Evolutionary conservation across 2,888 invertebrate genomes (phyloP).

Genomic region (Nasonia oneida): DNA sequence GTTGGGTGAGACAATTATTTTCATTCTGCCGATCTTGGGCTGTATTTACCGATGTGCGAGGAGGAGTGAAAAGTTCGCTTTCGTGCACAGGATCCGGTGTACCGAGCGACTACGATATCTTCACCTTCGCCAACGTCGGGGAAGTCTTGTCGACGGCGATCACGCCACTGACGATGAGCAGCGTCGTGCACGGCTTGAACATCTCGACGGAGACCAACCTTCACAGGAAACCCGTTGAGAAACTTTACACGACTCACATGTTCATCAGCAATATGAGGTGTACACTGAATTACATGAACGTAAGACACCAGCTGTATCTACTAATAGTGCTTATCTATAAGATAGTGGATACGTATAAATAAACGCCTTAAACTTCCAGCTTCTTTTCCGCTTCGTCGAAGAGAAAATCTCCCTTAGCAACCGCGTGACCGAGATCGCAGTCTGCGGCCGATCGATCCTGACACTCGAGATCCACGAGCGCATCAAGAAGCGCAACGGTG

Average conservation of each 20-base stretch:
- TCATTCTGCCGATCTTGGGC: background rate
- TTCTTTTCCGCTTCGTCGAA: conserved; percentile 42
- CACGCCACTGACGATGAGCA: conserved; percentile 81
- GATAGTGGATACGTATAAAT: background rate
- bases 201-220: background rate
- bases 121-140: conserved; percentile 88
- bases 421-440: conserved; percentile 76
- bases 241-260: conserved; percentile 25
- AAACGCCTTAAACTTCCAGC: background rate
- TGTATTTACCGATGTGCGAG: background rate
- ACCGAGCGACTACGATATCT: conserved; percentile 83
- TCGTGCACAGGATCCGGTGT: conserved; percentile 82
- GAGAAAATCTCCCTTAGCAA: conserved; percentile 30
- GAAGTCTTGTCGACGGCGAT: conserved; percentile 85
- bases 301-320: conserved; percentile 59
- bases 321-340: background rate
- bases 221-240: background rate
- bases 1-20: conserved; percentile 72
- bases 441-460: conserved; percentile 84
- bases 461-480: conserved; percentile 80
- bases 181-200: conserved; percentile 73
- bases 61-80: background rate
- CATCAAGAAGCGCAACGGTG: conserved; percentile 80
- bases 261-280: conserved; percentile 59
- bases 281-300: conserved; percentile 66